Percentiles rank a stretch among this genome's conserved stretches.
Conservation (phyloP, 2,888 invertebrate genomes). For the Sipunculus nudus region DNA sequence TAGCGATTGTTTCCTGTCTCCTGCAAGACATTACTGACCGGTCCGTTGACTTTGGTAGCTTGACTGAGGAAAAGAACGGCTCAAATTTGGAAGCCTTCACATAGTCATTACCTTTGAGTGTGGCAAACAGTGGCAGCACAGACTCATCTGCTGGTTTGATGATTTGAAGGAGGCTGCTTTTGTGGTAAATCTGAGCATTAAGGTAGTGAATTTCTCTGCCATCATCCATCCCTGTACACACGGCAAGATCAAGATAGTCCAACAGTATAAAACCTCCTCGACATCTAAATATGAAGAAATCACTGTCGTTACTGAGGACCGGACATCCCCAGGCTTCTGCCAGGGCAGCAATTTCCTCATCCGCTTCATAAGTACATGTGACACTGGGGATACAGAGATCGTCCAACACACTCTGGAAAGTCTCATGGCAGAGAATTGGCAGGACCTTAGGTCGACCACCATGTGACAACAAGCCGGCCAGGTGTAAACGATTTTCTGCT, state of each 20-base stretch:
- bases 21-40: not conserved
- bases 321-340: constrained; percentile 83
- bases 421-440: constrained; percentile 79
- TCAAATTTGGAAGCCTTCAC: constrained; percentile 73
- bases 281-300: constrained; percentile 89
- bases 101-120: constrained; percentile 90
- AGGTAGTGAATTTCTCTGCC: constrained; percentile 44
- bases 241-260: constrained; percentile 54
- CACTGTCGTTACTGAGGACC: constrained; percentile 91
- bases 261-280: constrained; percentile 79
- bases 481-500: constrained; percentile 48
- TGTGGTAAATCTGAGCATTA: constrained; percentile 73
- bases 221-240: constrained; percentile 2
- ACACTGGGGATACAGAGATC: constrained; percentile 76
- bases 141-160: constrained; percentile 76
- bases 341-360: constrained; percentile 84
- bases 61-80: constrained; percentile 74
- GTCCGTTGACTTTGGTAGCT: constrained; percentile 70
- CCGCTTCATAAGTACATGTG: constrained; percentile 88
- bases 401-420: constrained; percentile 77
- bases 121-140: constrained; percentile 81
- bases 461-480: constrained; percentile 30
- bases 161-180: constrained; percentile 75
- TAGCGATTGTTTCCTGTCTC: constrained; percentile 70
- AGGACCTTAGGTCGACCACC: constrained; percentile 68